phyloP scores from a whole-genome alignment of 2,888 invertebrate species.

The Abrostola tripartita region DNA sequence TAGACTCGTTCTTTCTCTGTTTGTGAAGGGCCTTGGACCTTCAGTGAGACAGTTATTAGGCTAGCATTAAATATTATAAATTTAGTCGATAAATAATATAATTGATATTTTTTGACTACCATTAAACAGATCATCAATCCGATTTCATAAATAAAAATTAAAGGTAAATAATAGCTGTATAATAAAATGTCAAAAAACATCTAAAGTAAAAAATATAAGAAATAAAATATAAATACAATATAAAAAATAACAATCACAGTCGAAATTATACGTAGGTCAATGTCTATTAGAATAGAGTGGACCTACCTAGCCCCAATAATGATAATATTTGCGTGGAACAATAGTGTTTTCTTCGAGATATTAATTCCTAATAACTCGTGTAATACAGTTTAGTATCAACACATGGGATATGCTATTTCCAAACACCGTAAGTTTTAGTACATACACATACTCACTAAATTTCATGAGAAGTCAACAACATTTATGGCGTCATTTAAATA shows the following conservation, averaged over 20 bases:
- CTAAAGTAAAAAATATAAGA: constrained; percentile 1
- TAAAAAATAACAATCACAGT: constrained; percentile 4
- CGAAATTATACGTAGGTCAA: constrained; percentile 3
- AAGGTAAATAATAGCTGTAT: background rate
- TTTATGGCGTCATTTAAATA: constrained; percentile 2
- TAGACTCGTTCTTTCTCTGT: background rate
- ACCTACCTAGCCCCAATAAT: too few relatives aligned
- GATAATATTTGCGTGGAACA: too few relatives aligned
- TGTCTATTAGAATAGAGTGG: background rate
- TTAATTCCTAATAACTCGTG: background rate
- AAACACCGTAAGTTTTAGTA: background rate
- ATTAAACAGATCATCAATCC: background rate
- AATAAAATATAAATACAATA: background rate
- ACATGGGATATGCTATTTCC: too few relatives aligned
- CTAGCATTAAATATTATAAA: too few relatives aligned
- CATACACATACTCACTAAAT: background rate
- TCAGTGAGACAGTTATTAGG: background rate
- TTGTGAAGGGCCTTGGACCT: background rate
- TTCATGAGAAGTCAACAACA: background rate
- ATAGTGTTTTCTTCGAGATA: background rate
- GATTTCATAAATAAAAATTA: background rate
- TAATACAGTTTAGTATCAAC: background rate
- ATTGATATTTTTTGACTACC: background rate
- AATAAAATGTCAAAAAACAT: constrained; percentile 2
- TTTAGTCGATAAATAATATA: too few relatives aligned